Evolutionary conservation across 2,888 invertebrate species (phyloP), one percentile per base, ranked within the genome.

Genomic region (Escarpia spicata): DNA sequence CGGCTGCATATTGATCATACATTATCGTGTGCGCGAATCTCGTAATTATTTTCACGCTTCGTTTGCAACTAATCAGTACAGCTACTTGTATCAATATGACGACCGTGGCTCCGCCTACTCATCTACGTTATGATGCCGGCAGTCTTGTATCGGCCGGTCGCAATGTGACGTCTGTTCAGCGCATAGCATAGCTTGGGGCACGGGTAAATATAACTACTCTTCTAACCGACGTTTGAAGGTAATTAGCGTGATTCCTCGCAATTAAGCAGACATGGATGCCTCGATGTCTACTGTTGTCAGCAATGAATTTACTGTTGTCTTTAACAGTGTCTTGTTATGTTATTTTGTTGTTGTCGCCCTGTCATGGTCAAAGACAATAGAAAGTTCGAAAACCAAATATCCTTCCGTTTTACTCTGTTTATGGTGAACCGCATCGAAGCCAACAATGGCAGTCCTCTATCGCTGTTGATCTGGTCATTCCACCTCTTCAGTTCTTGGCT

Each of bases 11-110:
- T 75, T 75, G 75, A 75, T 75, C n/a, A 75, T 3, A 75, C n/a
- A 75, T 75, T 75, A 19, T 75, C 75, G 4, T 26, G 75, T 75
- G 19, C 75, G n/a, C 75, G 26, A 26, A 15, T 12, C 52, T 15
- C 52, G 75, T 75, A 75, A 75, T 75, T 75, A 75, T 75, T 75
- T 75, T 75, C 75, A 75, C 75, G 75, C 75, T 75, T 75, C 75
- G n/a, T 75, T 75, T 75, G 26, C 26, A 3, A 26, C 75, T 75
- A 75, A 75, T 75, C 75, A n/a, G 19, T n/a, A 26, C 26, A 3
- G 26, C 75, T 75, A 75, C 75, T 75, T 75, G 75, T 75, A 75
- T 75, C 75, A 75, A 75, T 26, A 75, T 26, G 26, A 26, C 75
- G 26, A 15, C 60, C 26, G n/a, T n/a, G 26, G n/a, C 26, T 26